Evolutionary conservation across 1,140 invertebrate species (phyloP), one percentile per base, ranked within the genome.

Genomic region (Amyelois transitella): DNA sequence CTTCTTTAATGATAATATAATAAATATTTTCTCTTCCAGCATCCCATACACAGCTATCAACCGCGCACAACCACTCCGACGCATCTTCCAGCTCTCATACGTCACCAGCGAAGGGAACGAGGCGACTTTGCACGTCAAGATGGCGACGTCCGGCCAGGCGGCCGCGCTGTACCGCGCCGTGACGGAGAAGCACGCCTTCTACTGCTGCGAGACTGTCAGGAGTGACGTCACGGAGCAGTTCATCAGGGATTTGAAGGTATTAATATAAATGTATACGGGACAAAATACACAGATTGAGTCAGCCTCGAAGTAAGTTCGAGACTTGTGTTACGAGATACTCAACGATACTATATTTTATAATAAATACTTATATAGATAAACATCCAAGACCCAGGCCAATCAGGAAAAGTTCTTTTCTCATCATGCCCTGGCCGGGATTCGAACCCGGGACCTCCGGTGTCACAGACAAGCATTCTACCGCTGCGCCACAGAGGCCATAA

Each of bases 121-220:
- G 66, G 91, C 92, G 10, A 89, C 92, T 19, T 85, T 96, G 43
- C 92, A 95, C 71, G 93, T 96, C 58, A 96, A 95, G 87, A 91
- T 96, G 79, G 92, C 94, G 60, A 96, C 94, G 48, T 92, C 91
- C 48, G 91, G 93, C 18, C 91, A 93, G 14, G 95, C 95, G 6
- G 94, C 93, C 14, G 94, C 94, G 25, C 85, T 97, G 1, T 97
- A 97, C 77, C 90, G 96, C 43, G 95, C 95, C n/a, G 93, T 97
- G 51, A 97, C 95, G 0, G 96, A 97, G 81, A 96, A 95, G 71
- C 95, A 97, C 76, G 95, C 95, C 3, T 97, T 97, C 89, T 97
- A 96, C 79, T 95, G 94, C 66, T 97, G 96, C 86, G 96, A 97
- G 77, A 96, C 96, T 0, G 95, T 97, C 1, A 90, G 95, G 10